Base-by-base conservation (phyloP, 30 jellyfish, hydroid and myxozoan genomes). In the Calvadosia cruxmelitensis region DNA sequence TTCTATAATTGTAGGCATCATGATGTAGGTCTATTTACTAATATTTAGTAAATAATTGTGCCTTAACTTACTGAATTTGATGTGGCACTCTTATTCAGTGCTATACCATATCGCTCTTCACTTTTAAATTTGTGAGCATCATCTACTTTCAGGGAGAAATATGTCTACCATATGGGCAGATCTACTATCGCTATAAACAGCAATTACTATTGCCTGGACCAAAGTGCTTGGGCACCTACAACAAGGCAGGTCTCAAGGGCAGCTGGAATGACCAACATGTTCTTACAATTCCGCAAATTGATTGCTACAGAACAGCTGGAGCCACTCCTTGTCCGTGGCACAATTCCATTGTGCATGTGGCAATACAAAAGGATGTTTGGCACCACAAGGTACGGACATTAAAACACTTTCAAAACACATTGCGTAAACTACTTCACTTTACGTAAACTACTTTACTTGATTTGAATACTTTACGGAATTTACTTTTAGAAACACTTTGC, bases 311-410 rank as follows among this genome's bases (percentile, higher is more conserved):
- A 87, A 64, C 75, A 75, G 51, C 72, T 87, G 50, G 94, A 80
- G 66, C 97, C 97, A 28, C 57, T 87, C 36, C 88, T 81, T 7
- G 75, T 87, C 50, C 70, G 97, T 7, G 92, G 79, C 62, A 80
- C 97, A 7, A 87, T 87, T 0, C 97, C 97, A 1, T 74, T 87
- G 76, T 87, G 97, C 63, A 87, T 87, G 97, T 74, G 83, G 84
- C 97, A 87, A 64, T 87, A 87, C 68, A 91, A 75, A 49, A 53
- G 97, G 32, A 68, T 75, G 68, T 87, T 87, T 75, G 94, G 93
- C 66, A 80, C 97, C 3, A 61, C 93, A 52, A 87, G 97, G 97
- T 87, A 63, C n/a, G 48, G 23, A n/a, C n/a, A n/a, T n/a, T n/a
- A n/a, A n/a, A n/a, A n/a, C n/a, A n/a, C n/a, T n/a, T n/a, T n/a